phyloP scores from a whole-genome alignment of 2,113 vertebrate species.

The Poeciliopsis occidentalis region DNA sequence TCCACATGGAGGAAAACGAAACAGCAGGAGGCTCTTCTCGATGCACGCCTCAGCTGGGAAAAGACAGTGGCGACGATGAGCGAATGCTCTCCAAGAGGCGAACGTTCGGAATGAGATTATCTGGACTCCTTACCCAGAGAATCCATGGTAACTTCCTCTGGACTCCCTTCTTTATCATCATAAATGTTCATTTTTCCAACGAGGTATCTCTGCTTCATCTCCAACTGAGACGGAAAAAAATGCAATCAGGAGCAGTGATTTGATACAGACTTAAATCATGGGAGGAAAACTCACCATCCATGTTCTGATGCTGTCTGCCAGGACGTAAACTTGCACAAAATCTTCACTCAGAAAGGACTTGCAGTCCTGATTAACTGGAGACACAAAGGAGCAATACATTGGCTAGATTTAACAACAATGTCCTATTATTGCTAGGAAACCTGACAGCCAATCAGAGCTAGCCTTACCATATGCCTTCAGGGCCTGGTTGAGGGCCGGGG shows the following conservation, averaged over 20 bases:
- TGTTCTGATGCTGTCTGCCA: slow-evolving; percentile 94
- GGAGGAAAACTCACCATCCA: slow-evolving; percentile 90
- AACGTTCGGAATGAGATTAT: background rate
- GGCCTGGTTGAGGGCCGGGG: slow-evolving; percentile 87
- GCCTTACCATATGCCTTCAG: slow-evolving; percentile 89
- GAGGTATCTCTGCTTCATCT: slow-evolving; percentile 95
- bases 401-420: background rate
- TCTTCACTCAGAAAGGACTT: slow-evolving; percentile 86
- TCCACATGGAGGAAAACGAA: slow-evolving; percentile 84
- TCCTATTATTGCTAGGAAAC: no score
- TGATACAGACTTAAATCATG: background rate
- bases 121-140: slow-evolving; percentile 83
- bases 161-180: slow-evolving; percentile 79
- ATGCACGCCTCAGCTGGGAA: slow-evolving; percentile 88
- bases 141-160: slow-evolving; percentile 86
- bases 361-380: slow-evolving; percentile 85
- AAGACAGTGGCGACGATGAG: background rate
- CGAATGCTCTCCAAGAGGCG: background rate
- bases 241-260: background rate
- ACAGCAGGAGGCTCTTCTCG: slow-evolving; percentile 90
- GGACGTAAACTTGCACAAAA: slow-evolving; percentile 88
- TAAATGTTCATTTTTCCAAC: slow-evolving; percentile 80
- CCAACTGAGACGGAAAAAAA: slow-evolving; percentile 81
- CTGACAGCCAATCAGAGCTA: background rate
- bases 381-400: background rate